phyloP scores from a whole-genome alignment of 1,140 invertebrate species.

The Bombus ignitus region DNA sequence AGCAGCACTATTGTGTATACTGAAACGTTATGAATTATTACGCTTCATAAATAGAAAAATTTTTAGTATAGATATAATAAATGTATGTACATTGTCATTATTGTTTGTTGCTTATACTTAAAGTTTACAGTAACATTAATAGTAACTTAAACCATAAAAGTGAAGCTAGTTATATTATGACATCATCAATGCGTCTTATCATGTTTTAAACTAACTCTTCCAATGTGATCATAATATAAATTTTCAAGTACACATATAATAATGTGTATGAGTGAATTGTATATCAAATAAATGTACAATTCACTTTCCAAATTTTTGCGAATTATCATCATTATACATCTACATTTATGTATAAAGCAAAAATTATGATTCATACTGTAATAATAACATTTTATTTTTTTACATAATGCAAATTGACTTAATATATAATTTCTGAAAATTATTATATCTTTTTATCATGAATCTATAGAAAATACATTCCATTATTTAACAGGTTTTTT shows the following conservation, averaged over 20 bases:
- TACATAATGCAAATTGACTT: neutral
- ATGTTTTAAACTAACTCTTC: conserved; percentile 35
- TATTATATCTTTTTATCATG: conserved; percentile 17
- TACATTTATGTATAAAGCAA: neutral
- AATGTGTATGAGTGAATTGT: conserved; percentile 19
- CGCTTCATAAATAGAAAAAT: conserved; percentile 25
- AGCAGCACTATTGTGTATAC: conserved; percentile 26
- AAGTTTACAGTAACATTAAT: conserved; percentile 29
- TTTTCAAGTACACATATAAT: conserved; percentile 11
- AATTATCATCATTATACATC: neutral
- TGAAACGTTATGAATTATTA: conserved; percentile 23
- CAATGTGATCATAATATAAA: conserved; percentile 11
- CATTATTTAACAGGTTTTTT: conserved; percentile 13
- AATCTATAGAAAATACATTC: conserved; percentile 19
- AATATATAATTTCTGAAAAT: neutral
- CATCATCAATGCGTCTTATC: conserved; percentile 12
- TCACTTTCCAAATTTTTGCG: conserved; percentile 4
- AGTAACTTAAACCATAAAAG: conserved; percentile 19
- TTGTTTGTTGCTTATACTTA: conserved; percentile 42
- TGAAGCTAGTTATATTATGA: conserved; percentile 24
- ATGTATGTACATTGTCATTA: conserved; percentile 37
- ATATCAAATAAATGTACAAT: conserved; percentile 3
- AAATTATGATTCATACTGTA: neutral
- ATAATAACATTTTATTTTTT: conserved; percentile 1
- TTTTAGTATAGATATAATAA: conserved; percentile 38